phyloP scores from a whole-genome alignment of 2,797 vertebrate species.

The Malurus leucopterus region DNA sequence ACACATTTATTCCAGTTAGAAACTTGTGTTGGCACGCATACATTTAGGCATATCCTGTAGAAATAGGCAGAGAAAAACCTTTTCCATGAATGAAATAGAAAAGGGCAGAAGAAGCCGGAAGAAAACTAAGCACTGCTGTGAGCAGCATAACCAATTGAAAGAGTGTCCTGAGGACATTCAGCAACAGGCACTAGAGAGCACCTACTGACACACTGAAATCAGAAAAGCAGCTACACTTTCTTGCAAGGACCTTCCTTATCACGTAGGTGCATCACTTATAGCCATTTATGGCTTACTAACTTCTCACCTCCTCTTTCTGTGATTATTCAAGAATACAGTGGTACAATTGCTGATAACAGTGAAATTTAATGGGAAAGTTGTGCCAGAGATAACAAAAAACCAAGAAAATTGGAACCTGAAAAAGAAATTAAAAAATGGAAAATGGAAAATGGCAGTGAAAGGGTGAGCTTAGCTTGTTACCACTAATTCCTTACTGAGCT shows the following conservation, averaged over 20 bases:
- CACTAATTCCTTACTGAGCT: slow-evolving; percentile 89
- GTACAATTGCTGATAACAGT: not conserved
- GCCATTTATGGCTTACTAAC: not conserved
- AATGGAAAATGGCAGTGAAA: slow-evolving; percentile 4
- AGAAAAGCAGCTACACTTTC: not conserved
- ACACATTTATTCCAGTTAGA: not conserved
- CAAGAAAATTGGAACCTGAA: not conserved
- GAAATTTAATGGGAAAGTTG: not conserved
- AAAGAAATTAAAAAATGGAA: not conserved
- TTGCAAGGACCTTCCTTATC: not conserved
- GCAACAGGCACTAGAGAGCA: not conserved
- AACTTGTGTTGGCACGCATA: not conserved
- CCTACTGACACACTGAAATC: not conserved
- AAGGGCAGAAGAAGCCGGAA: not conserved
- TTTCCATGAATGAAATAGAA: not conserved
- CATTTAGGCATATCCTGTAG: not conserved
- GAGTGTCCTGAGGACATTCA: not conserved
- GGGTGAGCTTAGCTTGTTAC: slow-evolving; percentile 62
- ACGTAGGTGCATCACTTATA: not conserved
- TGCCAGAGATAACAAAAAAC: not conserved
- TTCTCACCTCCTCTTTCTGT: not conserved
- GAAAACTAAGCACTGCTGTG: not conserved
- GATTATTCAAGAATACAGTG: not conserved
- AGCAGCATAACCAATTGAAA: not conserved
- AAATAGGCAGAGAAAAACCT: not conserved